Evolutionary conservation across 2,797 vertebrate genomes (phyloP).

Genomic region (Cyprinella venusta): DNA sequence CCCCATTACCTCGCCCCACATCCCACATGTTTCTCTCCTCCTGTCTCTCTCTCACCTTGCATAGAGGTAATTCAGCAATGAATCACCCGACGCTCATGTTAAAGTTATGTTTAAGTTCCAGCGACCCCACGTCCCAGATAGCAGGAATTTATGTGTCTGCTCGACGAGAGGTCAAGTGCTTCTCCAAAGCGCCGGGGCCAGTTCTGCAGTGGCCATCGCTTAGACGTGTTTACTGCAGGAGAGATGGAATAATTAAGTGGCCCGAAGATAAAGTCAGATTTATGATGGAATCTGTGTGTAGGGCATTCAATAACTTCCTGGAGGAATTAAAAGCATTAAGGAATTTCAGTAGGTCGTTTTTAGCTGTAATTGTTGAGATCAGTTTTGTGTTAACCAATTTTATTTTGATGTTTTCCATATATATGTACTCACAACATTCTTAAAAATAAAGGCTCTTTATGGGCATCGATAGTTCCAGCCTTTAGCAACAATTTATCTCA

Average conservation of each 20-base stretch:
- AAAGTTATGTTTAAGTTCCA: slow-evolving; percentile 10
- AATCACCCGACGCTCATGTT: slow-evolving; percentile 19
- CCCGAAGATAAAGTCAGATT: not conserved
- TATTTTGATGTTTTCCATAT: no score
- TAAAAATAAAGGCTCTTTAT: no score
- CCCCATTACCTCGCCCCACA: slow-evolving; percentile 65
- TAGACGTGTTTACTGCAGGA: not conserved
- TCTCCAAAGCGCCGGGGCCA: not conserved
- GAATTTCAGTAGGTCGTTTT: not conserved
- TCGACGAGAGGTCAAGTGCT: slow-evolving; percentile 23
- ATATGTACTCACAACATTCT: no score
- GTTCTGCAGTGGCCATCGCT: slow-evolving; percentile 1
- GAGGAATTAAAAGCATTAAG: not conserved
- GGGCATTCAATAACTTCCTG: not conserved
- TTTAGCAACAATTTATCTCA: no score
- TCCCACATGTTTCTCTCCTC: slow-evolving; percentile 28
- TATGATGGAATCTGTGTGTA: not conserved
- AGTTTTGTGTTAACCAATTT: not conserved
- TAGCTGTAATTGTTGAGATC: not conserved
- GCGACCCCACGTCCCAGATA: slow-evolving; percentile 21
- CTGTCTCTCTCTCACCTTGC: slow-evolving; percentile 18
- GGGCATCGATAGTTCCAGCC: no score
- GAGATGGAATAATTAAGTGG: not conserved
- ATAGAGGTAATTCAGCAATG: slow-evolving; percentile 31
- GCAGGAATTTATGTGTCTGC: slow-evolving; percentile 47